These are phyloP conservation scores for Eidolon helvum DNA, from an alignment of 2,113 vertebrate genomes.

Conservation along the genomic window DNA sequence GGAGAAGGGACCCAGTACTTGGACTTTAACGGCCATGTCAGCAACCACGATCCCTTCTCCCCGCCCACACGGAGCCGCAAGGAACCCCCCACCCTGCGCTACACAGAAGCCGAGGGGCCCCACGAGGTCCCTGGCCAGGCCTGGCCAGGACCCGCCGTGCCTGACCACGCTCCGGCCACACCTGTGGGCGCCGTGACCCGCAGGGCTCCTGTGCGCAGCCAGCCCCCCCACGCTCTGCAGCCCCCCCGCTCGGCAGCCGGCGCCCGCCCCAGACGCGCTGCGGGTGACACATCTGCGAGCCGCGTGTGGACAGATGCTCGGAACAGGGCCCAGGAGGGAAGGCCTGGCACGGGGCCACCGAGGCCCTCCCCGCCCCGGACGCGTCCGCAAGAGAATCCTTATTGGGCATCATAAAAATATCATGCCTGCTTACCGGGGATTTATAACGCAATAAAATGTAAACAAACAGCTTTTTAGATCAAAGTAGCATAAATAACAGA, in stretches of 20 bases:
- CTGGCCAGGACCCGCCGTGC: fast-evolving
- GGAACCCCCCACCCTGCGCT: background rate
- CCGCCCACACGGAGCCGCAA: fast-evolving
- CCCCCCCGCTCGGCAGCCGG: fast-evolving
- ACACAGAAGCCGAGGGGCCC: fast-evolving
- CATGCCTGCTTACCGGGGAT: slow-evolving; percentile 76
- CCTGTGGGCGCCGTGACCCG: background rate
- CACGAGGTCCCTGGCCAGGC: fast-evolving
- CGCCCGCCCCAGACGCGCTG: slow-evolving; percentile 34
- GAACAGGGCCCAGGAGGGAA: slow-evolving; percentile 53
- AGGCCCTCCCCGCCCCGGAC: slow-evolving; percentile 53
- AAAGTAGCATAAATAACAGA: slow-evolving; percentile 80
- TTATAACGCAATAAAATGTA: slow-evolving; percentile 82
- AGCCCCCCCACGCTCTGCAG: fast-evolving
- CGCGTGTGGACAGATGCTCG: slow-evolving; percentile 32
- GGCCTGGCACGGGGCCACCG: slow-evolving; percentile 61
- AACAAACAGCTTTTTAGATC: slow-evolving; percentile 86
- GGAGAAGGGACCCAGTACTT: too few species aligned
- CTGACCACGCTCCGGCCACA: fast-evolving
- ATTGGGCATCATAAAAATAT: slow-evolving; percentile 71
- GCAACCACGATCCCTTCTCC: background rate
- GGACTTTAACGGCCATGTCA: background rate
- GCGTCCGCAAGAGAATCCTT: slow-evolving; percentile 65
- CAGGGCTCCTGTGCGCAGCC: background rate
- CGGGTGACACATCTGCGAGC: slow-evolving; percentile 75